Evolutionary conservation across 1,140 invertebrate species (phyloP).

Genomic region (Aradophagus sp.): DNA sequence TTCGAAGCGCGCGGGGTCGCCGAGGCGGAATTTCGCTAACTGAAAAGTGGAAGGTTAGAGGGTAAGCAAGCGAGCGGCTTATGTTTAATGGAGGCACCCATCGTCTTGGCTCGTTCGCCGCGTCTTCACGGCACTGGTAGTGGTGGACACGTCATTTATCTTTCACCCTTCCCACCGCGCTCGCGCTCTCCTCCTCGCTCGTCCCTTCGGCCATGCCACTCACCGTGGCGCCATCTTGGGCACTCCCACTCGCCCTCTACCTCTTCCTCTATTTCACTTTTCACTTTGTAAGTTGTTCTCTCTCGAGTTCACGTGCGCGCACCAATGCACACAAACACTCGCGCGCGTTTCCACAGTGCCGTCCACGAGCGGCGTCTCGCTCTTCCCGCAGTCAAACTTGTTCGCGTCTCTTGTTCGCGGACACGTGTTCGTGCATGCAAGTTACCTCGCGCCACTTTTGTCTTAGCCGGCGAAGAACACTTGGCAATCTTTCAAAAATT

Average conservation of each 20-base stretch:
- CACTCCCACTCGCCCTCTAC: constrained; percentile 51
- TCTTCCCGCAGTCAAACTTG: constrained; percentile 3
- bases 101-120: constrained; percentile 59
- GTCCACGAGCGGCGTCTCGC: too few species aligned
- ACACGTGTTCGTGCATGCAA: too few species aligned
- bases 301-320: constrained; percentile 17
- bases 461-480: constrained; percentile 46
- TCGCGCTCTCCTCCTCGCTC: constrained; percentile 52
- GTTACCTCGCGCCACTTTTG: too few species aligned
- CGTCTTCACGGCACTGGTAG: constrained; percentile 65
- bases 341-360: too few species aligned
- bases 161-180: constrained; percentile 68
- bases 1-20: too few species aligned
- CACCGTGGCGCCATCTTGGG: constrained; percentile 58
- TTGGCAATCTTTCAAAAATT: constrained; percentile 53
- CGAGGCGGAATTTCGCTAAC: constrained; percentile 19
- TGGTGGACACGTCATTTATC: constrained; percentile 74
- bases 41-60: constrained; percentile 55
- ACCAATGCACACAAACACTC: constrained; percentile 12
- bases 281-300: constrained; percentile 44
- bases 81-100: constrained; percentile 70
- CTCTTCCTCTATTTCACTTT: constrained; percentile 52
- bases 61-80: constrained; percentile 61
- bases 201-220: constrained; percentile 50
- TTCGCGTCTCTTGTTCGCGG: too few species aligned